Evolutionary conservation across 2,888 invertebrate species (phyloP).

Genomic region (Drosophila crucigera): DNA sequence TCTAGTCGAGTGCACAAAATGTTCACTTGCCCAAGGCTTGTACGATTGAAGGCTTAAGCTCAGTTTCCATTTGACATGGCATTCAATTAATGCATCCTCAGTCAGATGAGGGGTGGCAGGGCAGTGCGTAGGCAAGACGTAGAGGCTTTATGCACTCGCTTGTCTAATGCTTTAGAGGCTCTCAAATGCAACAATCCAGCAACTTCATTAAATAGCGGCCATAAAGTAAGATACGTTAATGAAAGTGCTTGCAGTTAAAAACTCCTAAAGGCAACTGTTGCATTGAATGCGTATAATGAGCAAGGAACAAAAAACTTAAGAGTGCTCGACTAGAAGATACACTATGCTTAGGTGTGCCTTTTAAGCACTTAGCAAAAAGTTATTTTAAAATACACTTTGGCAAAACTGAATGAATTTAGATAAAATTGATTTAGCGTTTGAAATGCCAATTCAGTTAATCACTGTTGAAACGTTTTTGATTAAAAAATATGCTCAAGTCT

Average conservation of each 20-base stretch:
- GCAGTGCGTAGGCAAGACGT: not conserved
- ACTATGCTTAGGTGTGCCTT: not conserved
- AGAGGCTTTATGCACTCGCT: not conserved
- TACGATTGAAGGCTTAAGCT: constrained; percentile 56
- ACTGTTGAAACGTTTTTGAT: constrained; percentile 1
- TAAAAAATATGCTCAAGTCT: constrained; percentile 5
- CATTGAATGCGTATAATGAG: not conserved
- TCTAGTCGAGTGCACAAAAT: constrained; percentile 25
- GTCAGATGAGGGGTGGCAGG: not conserved
- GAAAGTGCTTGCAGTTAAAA: constrained; percentile 11
- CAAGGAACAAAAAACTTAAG: not conserved
- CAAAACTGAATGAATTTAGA: constrained; percentile 6
- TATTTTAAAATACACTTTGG: not conserved
- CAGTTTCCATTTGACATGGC: constrained; percentile 55
- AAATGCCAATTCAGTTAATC: constrained; percentile 11
- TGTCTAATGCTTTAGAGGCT: constrained; percentile 41
- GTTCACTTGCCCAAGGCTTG: constrained; percentile 36
- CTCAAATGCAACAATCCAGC: constrained; percentile 34
- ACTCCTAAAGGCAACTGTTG: not conserved
- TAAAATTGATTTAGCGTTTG: not conserved
- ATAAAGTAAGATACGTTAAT: constrained; percentile 45
- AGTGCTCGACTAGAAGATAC: constrained; percentile 1
- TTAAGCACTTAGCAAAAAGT: not conserved
- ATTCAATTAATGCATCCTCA: constrained; percentile 58
- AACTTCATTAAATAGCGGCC: constrained; percentile 53